phyloP scores from a whole-genome alignment of 2,888 invertebrate genomes.

The Leptopilina drosophilae region DNA sequence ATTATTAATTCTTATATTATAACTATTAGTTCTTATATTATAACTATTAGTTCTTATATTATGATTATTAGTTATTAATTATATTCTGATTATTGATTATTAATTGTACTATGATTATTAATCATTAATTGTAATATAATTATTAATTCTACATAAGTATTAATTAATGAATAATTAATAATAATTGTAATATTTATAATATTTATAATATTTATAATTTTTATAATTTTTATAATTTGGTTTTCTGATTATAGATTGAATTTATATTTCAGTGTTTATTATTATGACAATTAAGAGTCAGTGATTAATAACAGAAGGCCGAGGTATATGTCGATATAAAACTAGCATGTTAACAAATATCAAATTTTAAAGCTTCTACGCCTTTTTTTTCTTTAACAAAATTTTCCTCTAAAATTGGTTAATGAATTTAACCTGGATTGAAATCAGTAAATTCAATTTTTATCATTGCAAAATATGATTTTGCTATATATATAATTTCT shows the following conservation, averaged over 20 bases:
- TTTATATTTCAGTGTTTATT: constrained; percentile 18
- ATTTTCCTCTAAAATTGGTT: neutral
- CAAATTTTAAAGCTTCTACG: constrained; percentile 2
- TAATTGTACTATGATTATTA: no score
- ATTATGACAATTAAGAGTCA: constrained; percentile 17
- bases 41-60: no score
- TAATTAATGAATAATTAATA: neutral
- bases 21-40: no score
- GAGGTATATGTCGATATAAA: constrained; percentile 39
- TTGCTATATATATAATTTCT: neutral
- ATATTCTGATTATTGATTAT: no score
- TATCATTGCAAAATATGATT: neutral
- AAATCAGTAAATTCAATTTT: neutral
- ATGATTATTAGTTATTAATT: no score
- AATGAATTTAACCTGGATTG: neutral
- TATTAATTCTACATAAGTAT: neutral
- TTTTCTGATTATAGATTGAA: neutral
- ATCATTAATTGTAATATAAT: no score
- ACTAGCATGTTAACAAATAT: constrained; percentile 19
- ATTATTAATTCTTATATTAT: no score
- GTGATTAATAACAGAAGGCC: constrained; percentile 35
- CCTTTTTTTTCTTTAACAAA: neutral
- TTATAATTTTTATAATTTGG: neutral
- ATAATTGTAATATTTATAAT: neutral
- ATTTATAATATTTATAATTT: neutral